Evolutionary conservation across 64 coral and sea anemone species (phyloP).

Genomic region (Montipora capricornis): DNA sequence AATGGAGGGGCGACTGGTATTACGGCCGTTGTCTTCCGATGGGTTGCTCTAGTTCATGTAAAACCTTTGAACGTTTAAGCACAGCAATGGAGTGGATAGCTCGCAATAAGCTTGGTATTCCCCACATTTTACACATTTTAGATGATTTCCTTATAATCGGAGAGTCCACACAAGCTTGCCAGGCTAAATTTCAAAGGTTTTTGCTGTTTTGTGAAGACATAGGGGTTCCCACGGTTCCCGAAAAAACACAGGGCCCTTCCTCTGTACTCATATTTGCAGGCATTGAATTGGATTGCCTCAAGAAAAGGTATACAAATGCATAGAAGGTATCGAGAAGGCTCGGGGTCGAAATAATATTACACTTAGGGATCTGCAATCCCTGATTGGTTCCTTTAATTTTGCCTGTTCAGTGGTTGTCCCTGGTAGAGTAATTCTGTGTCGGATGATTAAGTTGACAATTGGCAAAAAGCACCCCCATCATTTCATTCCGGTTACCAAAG

Average conservation of each 20-base stretch:
- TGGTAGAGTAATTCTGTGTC: slow-evolving; percentile 19
- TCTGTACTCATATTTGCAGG: slow-evolving; percentile 3
- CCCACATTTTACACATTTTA: slow-evolving; percentile 27
- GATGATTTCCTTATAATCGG: slow-evolving; percentile 31
- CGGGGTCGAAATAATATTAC: neutral
- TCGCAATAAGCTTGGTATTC: neutral
- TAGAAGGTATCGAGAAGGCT: neutral
- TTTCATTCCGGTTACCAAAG: neutral
- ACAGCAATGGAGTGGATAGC: slow-evolving; percentile 26
- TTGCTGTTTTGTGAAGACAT: neutral
- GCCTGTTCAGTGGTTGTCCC: slow-evolving; percentile 34
- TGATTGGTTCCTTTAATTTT: slow-evolving; percentile 33
- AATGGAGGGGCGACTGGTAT: slow-evolving; percentile 11
- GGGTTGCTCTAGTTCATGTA: neutral
- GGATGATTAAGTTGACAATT: slow-evolving; percentile 28
- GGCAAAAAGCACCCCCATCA: neutral
- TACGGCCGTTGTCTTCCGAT: too few relatives aligned
- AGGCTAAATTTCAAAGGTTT: neutral
- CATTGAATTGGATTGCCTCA: slow-evolving; percentile 25
- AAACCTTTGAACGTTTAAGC: slow-evolving; percentile 27
- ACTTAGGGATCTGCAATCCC: slow-evolving; percentile 4
- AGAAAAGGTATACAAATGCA: slow-evolving; percentile 27
- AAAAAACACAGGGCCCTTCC: slow-evolving; percentile 22
- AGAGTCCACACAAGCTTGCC: neutral
- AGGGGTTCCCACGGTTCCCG: slow-evolving; percentile 16